Base-by-base conservation (phyloP, 2,797 vertebrate genomes). In the Spheniscus humboldti region DNA sequence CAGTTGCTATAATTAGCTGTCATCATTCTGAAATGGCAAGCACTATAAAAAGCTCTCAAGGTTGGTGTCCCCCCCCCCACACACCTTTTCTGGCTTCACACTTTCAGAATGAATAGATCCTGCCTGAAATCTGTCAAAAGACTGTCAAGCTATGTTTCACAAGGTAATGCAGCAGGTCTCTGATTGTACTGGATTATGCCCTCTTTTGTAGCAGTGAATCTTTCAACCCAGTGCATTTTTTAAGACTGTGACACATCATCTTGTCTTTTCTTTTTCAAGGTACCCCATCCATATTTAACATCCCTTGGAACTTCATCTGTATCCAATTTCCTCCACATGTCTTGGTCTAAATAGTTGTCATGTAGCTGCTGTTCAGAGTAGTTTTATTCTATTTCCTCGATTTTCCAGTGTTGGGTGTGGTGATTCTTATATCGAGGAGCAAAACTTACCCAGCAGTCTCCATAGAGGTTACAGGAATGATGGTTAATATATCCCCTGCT, bases 1-100 rank as follows among this genome's bases (percentile, higher is more conserved):
- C 24, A n/a, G 60, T 64, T 85, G 74, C 80, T 95, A 80, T 93
- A 97, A 96, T 95, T 97, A 95, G 55, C 67, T 94, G 57, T 88
- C 83, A 91, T 85, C 27, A 43, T 87, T 87, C 86, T 92, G 86
- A 95, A 95, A 90, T 74, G 35, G 71, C 13, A 93, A 76, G 77
- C 57, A 33, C 76, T 48, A 73, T 57, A 89, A 85, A 86, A 68
- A 83, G 9, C n/a, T 85, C n/a, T 52, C 50, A 24, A 33, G 43
- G 56, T 28, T 28, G 41, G 41, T 41, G 41, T 4, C 41, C 15
- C 41, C 41, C 14, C 41, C 14, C 41, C 13, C 39, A 35, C 35
- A 35, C 39, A 13, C 14, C 41, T 6, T 64, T 88, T 84, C 72
- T 45, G 23, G 18, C 30, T 37, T 62, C 80, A 66, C 35, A 20